Conservation (phyloP, 2,888 invertebrate genomes). For the Drosophila vallismaia region DNA sequence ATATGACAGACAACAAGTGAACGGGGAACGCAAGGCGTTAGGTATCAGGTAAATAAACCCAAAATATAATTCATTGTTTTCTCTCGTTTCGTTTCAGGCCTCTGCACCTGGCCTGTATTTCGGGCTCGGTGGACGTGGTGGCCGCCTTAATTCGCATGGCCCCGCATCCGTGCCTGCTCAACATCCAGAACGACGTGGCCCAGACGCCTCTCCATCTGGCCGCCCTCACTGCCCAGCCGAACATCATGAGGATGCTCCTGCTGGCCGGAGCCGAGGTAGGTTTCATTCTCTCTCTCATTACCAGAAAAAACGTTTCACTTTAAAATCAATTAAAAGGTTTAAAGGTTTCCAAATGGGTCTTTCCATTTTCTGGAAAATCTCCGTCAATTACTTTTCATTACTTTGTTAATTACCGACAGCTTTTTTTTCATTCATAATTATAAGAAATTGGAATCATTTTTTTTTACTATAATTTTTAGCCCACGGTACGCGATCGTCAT, state of each 20-base stretch:
- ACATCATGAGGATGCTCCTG: slow-evolving; percentile 90
- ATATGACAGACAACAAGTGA: slow-evolving; percentile 51
- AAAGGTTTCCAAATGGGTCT: neutral
- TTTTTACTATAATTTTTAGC: slow-evolving; percentile 67
- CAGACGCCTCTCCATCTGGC: slow-evolving; percentile 95
- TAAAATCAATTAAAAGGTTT: neutral
- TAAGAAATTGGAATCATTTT: too few relatives aligned
- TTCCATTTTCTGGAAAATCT: neutral
- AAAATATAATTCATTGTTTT: slow-evolving; percentile 30
- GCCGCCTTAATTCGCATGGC: slow-evolving; percentile 90
- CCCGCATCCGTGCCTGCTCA: slow-evolving; percentile 90
- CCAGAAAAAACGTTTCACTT: too few relatives aligned
- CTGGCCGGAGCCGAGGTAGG: slow-evolving; percentile 89
- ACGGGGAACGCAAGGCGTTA: neutral
- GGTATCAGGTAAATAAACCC: slow-evolving; percentile 53
- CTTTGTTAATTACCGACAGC: neutral
- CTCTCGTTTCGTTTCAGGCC: slow-evolving; percentile 85
- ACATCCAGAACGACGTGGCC: slow-evolving; percentile 91
- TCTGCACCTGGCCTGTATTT: slow-evolving; percentile 93
- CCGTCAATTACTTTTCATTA: neutral
- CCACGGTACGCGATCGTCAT: slow-evolving; percentile 87
- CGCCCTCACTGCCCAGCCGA: slow-evolving; percentile 90
- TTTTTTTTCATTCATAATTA: neutral
- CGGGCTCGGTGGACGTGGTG: slow-evolving; percentile 89
- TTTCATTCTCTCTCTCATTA: too few relatives aligned